A percentile compares a stretch with the other conserved stretches of the same genome.
Conservation (phyloP, 2,797 vertebrate species). For the Eurystomus glaucurus region DNA sequence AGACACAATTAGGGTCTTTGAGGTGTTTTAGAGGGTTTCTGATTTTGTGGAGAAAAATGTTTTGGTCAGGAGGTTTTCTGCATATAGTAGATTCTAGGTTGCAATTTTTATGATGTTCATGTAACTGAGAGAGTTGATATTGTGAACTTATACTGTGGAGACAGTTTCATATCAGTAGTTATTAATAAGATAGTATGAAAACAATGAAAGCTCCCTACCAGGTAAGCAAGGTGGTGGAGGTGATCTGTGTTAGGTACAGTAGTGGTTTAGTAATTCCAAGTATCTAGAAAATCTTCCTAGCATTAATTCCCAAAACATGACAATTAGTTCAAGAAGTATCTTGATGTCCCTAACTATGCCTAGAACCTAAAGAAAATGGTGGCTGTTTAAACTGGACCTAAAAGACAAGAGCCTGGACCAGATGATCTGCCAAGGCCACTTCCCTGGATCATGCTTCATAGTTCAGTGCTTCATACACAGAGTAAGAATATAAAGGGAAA, state of each 20-base stretch:
- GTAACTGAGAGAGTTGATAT: not conserved
- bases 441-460: not conserved
- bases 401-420: not conserved
- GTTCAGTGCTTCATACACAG: not conserved
- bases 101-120: not conserved
- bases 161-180: not conserved
- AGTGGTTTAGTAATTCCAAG: not conserved
- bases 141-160: not conserved
- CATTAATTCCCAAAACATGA: not conserved
- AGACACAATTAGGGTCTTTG: not conserved
- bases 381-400: not conserved
- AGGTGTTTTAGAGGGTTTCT: not conserved
- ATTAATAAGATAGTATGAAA: not conserved
- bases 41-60: not conserved
- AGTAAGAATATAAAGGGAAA: not conserved
- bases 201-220: not conserved
- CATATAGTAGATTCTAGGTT: not conserved
- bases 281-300: not conserved
- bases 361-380: not conserved
- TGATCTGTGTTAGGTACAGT: not conserved
- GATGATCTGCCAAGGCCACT: not conserved
- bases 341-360: not conserved
- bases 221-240: not conserved
- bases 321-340: not conserved
- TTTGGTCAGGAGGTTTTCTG: not conserved